Conservation (phyloP, 1,140 invertebrate species). For the Sycophaga agraensis region DNA sequence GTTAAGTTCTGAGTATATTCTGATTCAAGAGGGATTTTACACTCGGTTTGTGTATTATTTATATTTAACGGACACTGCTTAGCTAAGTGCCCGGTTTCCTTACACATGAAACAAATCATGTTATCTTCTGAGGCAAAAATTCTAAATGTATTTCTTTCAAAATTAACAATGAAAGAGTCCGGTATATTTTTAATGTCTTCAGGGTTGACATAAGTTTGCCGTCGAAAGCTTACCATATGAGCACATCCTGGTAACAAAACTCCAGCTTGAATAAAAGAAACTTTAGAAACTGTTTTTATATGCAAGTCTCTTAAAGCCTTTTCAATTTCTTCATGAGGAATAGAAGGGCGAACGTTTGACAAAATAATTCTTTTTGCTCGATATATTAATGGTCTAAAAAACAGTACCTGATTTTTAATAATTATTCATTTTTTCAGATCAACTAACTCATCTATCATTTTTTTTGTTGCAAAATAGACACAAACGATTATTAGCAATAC, state of each 20-base stretch:
- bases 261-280: not conserved
- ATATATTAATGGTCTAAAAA: conserved; percentile 6
- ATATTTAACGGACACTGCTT: not conserved
- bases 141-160: not conserved
- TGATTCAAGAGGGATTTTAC: too few species aligned
- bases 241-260: not conserved
- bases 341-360: not conserved
- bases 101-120: conserved; percentile 9
- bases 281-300: not conserved
- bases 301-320: not conserved
- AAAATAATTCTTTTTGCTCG: conserved; percentile 7
- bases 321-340: not conserved
- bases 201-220: too few species aligned
- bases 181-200: not conserved
- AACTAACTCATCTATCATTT: conserved; percentile 3
- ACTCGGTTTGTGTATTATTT: not conserved
- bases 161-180: not conserved
- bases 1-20: too few species aligned
- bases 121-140: not conserved
- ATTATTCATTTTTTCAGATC: not conserved
- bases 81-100: conserved; percentile 2
- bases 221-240: conserved; percentile 1
- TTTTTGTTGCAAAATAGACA: not conserved
- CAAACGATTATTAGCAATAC: conserved; percentile 23
- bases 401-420: not conserved